Evolutionary conservation across 2,888 invertebrate genomes (phyloP).

Genomic region (Tubulanus polymorphus): DNA sequence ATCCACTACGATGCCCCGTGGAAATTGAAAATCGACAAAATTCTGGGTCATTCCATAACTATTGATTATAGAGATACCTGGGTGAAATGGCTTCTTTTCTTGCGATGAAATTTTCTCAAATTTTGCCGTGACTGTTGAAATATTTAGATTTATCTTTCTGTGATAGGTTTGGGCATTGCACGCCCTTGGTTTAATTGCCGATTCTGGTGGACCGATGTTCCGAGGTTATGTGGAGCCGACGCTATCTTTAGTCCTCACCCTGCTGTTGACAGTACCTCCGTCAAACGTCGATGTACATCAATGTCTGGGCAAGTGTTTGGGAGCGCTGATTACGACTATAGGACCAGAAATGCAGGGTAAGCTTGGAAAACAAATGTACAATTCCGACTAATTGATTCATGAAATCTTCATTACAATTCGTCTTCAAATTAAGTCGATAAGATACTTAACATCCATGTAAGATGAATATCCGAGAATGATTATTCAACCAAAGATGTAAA

Average conservation of each 20-base stretch:
- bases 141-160: neutral
- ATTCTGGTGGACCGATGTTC: conserved; percentile 99
- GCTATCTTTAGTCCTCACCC: conserved; percentile 81
- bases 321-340: conserved; percentile 94
- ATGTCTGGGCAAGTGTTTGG: conserved; percentile 86
- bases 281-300: conserved; percentile 85
- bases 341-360: conserved; percentile 93
- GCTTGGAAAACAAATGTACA: no score
- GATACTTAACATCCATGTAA: no score
- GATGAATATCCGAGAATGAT: no score
- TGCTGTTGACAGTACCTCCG: conserved; percentile 84
- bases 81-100: neutral
- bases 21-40: neutral
- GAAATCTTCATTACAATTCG: no score
- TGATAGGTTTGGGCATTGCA: conserved; percentile 89
- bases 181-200: conserved; percentile 89
- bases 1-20: no score
- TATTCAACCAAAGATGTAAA: no score
- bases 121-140: neutral
- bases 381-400: no score
- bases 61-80: neutral
- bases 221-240: conserved; percentile 94
- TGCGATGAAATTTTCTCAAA: neutral
- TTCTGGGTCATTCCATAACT: neutral
- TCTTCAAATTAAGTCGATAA: no score